Evolutionary conservation across 2,888 invertebrate genomes (phyloP).

Genomic region (Cantharis flavilabris): DNA sequence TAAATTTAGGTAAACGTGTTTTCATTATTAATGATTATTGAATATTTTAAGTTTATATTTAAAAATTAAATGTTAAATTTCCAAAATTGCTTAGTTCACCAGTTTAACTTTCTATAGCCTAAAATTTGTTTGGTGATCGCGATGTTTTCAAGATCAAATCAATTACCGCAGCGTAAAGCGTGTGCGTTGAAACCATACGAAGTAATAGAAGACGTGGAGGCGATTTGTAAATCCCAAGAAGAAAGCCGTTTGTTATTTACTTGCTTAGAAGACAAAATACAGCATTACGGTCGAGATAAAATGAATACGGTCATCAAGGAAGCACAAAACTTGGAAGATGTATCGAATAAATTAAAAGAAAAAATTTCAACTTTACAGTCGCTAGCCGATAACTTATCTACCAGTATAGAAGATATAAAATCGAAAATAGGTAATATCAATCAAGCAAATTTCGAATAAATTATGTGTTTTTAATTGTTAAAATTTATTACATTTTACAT

Average conservation of each 20-base stretch:
- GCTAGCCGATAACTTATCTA: constrained; percentile 6
- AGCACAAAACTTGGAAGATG: constrained; percentile 34
- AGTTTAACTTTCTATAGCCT: background rate
- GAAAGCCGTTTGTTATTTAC: constrained; percentile 29
- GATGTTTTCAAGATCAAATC: constrained; percentile 20
- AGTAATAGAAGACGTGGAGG: constrained; percentile 36
- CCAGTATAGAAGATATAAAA: constrained; percentile 4
- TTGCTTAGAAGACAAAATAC: constrained; percentile 32
- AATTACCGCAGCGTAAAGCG: background rate
- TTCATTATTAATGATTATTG: background rate
- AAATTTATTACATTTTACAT: background rate
- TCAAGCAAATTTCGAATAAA: background rate
- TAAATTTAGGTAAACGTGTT: background rate
- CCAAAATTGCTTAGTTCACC: background rate
- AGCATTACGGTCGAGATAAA: constrained; percentile 5
- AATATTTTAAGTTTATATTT: background rate
- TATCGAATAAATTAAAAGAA: constrained; percentile 17
- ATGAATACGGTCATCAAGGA: constrained; percentile 30
- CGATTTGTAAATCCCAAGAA: constrained; percentile 28
- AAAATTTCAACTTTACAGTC: constrained; percentile 22
- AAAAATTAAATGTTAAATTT: background rate
- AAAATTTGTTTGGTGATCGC: background rate
- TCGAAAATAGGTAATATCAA: constrained; percentile 2
- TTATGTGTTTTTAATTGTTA: background rate
- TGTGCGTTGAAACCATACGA: constrained; percentile 28